Evolutionary conservation across 1,140 invertebrate genomes (phyloP), one percentile per base, ranked within the genome.

Genomic region (Drosophila pseudoobscura): DNA sequence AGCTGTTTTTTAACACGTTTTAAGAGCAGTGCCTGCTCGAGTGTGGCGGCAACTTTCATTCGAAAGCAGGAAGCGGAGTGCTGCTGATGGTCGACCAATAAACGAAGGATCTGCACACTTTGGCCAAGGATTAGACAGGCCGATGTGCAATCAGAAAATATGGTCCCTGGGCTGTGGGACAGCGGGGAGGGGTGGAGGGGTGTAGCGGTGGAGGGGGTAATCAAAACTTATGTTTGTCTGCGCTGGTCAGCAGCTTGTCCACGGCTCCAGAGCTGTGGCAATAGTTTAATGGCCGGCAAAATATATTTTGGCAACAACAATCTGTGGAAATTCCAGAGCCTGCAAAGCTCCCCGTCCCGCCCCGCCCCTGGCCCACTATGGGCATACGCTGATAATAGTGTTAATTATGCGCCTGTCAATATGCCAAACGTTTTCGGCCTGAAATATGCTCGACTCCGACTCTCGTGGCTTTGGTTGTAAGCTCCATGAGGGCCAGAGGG

Each of bases 391-490:
- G 79, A 82, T 82, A 82, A 82, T 82, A 82, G 79, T 82, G 79
- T 82, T 82, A 82, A 82, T 82, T 82, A 82, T 82, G 79, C 79
- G 79, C 79, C 75, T 82, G 79, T 82, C 79, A 82, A 82, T 82
- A 83, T 82, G 79, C 75, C 78, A 83, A 82, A 78, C 69, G 56
- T 60, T 68, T 71, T 71, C 58, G 62, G 69, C 52, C 79, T 77
- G 60, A 78, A 80, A 82, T 80, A 69, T 82, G 78, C 24, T 52
- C 24, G 4, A 26, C 5, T 20, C 20, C 2, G 20, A 20, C 20
- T 20, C 20, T 20, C 20, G 20, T 20, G 64, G 63, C 15, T 45
- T 29, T 57, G 59, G 41, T 44, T 63, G 26, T 9, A 31, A 31
- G 31, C 31, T 31, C 31, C 2, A 31, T 29, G 31, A 31, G 31